These are phyloP conservation scores for Sebastes fasciatus DNA, from an alignment of 2,113 vertebrate species.

Conservation along the genomic window DNA sequence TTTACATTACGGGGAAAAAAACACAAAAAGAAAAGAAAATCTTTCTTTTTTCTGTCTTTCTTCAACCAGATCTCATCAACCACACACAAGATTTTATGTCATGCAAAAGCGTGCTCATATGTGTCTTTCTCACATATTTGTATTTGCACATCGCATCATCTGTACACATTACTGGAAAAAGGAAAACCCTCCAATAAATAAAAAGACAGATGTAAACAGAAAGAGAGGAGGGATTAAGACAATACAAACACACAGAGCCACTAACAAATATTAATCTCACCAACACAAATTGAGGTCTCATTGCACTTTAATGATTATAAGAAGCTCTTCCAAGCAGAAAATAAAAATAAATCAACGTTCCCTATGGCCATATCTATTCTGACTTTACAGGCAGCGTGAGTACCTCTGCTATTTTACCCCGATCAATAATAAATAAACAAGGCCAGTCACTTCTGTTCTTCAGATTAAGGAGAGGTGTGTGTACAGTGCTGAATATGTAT, in stretches of 20 bases:
- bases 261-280: constrained; percentile 47
- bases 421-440: constrained; percentile 66
- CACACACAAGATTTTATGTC: too few relatives aligned
- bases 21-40: background rate
- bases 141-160: constrained; percentile 1
- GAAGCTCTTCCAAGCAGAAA: constrained; percentile 21
- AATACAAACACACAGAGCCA: constrained; percentile 32
- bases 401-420: constrained; percentile 44
- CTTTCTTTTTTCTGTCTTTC: background rate
- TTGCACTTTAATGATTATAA: constrained; percentile 43
- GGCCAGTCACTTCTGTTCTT: constrained; percentile 39
- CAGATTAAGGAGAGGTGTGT: constrained; percentile 28
- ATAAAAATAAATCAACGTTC: constrained; percentile 18
- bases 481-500: constrained; percentile 49
- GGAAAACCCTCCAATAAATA: constrained; percentile 13
- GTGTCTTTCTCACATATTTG: background rate
- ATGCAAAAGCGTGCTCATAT: too few relatives aligned
- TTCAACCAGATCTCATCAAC: background rate
- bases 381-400: constrained; percentile 44
- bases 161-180: background rate
- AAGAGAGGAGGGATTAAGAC: constrained; percentile 10
- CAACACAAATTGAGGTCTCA: constrained; percentile 49
- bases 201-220: background rate
- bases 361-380: constrained; percentile 28
- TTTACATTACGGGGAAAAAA: too few relatives aligned